Base-by-base conservation (phyloP, 2,888 invertebrate genomes). In the Globia sparganii region DNA sequence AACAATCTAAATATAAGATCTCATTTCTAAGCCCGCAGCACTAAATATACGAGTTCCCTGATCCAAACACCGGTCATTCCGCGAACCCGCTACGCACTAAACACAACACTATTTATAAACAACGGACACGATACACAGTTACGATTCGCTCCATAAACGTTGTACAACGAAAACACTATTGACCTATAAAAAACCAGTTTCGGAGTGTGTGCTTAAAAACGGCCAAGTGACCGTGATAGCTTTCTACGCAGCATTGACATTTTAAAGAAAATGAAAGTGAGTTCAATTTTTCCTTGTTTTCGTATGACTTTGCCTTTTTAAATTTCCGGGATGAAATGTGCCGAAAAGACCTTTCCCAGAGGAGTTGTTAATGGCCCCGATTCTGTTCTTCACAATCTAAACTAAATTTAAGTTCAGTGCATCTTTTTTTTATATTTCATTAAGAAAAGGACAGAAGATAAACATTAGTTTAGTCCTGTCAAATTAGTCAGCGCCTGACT, bases 121-220 rank as follows among this genome's bases (percentile, higher is more conserved):
- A 49, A 49, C 40, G 34, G 49, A 58, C 3, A 61, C 37, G 25
- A 58, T 78, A 6, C 21, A 66, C 83, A 64, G 83, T 83, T 83
- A 83, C 40, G 28, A 53, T 77, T 56, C 67, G 46, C 31, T 58
- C 58, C 43, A 83, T 31, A 65, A 56, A 53, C 21, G 15, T 53
- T 34, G 68, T 25, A 68, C 11, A 62, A 66, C 28, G 40, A 37
- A 46, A 49, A 75, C 75, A 71, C 53, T 78, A 53, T 40, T 76
- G 68, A 81, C 82, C 82, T 69, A 85, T 9, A 67, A 25, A 34
- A 66, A 85, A 76, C 82, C 72, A 31, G 82, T 82, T 81, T 56
- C 13, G 34, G 61, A 37, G 68, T 21, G 34, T 62, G n/a, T 2
- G 61, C 61, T 69, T 18, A 68, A 56, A 69, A 53, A 59, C 83